Conservation (phyloP, 2,797 vertebrate species). For the Pagetopsis macropterus region DNA sequence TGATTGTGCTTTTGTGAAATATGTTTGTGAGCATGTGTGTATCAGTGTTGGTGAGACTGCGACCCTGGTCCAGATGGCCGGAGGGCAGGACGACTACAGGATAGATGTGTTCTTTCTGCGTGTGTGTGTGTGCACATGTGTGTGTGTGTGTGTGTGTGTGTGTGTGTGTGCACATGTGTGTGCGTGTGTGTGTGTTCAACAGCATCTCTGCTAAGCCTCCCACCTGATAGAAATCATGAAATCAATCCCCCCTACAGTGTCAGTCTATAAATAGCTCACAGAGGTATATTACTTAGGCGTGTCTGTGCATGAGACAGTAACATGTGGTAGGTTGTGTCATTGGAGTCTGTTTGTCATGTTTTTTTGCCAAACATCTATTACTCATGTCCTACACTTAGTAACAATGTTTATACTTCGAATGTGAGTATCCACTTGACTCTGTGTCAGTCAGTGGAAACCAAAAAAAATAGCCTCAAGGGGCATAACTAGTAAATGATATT, state of each 20-base stretch:
- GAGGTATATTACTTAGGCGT: slow-evolving; percentile 21
- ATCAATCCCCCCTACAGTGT: slow-evolving; percentile 55
- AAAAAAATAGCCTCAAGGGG: too few species aligned
- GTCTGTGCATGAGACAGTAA: slow-evolving; percentile 13
- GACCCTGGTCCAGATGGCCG: slow-evolving; percentile 50
- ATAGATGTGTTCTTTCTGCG: slow-evolving; percentile 33
- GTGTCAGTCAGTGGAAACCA: neutral
- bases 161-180: neutral
- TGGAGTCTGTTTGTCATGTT: slow-evolving; percentile 14
- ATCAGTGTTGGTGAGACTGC: slow-evolving; percentile 18
- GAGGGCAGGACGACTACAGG: slow-evolving; percentile 40
- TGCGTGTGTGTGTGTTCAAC: slow-evolving; percentile 10
- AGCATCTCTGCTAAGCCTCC: slow-evolving; percentile 33
- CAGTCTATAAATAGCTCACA: slow-evolving; percentile 61
- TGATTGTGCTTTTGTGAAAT: slow-evolving; percentile 28
- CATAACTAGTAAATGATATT: neutral
- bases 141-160: slow-evolving; percentile 17
- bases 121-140: neutral
- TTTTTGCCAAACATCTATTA: slow-evolving; percentile 3
- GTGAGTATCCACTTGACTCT: neutral
- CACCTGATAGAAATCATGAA: slow-evolving; percentile 48
- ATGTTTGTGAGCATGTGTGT: slow-evolving; percentile 16
- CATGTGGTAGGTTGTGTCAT: slow-evolving; percentile 7
- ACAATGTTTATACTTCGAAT: neutral
- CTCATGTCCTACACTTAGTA: neutral